Evolutionary conservation across 2,888 invertebrate species (phyloP).

Genomic region (Paralinhomoeus sp.): DNA sequence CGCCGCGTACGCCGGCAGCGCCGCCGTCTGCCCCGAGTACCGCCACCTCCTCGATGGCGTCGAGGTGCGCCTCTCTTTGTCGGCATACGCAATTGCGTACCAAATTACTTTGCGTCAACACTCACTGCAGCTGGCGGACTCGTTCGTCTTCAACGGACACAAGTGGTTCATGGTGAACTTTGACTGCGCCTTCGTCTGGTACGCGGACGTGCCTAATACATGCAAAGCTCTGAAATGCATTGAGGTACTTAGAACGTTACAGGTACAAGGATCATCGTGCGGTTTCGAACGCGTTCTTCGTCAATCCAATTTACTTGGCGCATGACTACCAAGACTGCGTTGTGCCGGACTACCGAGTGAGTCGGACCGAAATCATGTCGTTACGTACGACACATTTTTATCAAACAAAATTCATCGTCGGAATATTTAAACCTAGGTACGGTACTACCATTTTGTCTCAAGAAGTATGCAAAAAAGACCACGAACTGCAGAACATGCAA

Average conservation of each 20-base stretch:
- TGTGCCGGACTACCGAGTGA: slow-evolving; percentile 13
- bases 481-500: slow-evolving; percentile 22
- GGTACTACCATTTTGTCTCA: no score
- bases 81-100: no score
- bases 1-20: slow-evolving; percentile 48
- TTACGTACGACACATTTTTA: no score
- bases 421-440: no score
- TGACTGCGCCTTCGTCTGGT: slow-evolving; percentile 98
- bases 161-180: slow-evolving; percentile 99
- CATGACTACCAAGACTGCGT: slow-evolving; percentile 78
- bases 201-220: slow-evolving; percentile 17
- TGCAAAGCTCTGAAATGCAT: slow-evolving; percentile 77
- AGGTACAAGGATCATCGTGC: slow-evolving; percentile 83
- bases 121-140: slow-evolving; percentile 44
- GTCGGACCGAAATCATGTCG: no score
- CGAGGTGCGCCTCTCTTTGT: slow-evolving; percentile 33
- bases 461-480: no score
- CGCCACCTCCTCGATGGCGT: slow-evolving; percentile 68
- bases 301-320: slow-evolving; percentile 81
- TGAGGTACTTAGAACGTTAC: slow-evolving; percentile 6
- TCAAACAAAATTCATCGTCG: no score
- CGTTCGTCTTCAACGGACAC: slow-evolving; percentile 90
- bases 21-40: slow-evolving; percentile 58
- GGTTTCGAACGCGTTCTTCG: slow-evolving; percentile 84
- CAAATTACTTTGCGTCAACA: no score